Percentiles rank a stretch among this genome's conserved stretches.
Conservation (phyloP, 1,140 invertebrate genomes). For the Microplitis mediator region DNA sequence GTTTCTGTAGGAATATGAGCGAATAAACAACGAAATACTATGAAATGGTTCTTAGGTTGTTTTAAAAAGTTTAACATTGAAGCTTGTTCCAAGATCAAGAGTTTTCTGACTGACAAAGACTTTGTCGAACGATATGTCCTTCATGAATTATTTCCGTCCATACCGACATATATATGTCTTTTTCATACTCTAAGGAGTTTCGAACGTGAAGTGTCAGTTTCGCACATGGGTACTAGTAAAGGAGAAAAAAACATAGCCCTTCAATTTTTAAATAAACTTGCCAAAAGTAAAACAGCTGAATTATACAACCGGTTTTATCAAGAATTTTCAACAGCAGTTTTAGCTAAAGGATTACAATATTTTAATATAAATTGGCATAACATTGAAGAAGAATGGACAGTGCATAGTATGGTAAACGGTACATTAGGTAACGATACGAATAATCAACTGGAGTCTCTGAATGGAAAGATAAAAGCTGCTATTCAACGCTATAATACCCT, state of each 20-base stretch:
- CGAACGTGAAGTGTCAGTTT: slow-evolving; percentile 10
- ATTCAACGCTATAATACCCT: slow-evolving; percentile 12
- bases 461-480: slow-evolving; percentile 30
- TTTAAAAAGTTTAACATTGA: background rate
- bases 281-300: slow-evolving; percentile 9
- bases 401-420: slow-evolving; percentile 25
- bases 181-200: slow-evolving; percentile 25
- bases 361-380: slow-evolving; percentile 32
- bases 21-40: slow-evolving; percentile 4
- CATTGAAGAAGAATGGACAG: slow-evolving; percentile 27
- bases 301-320: slow-evolving; percentile 21
- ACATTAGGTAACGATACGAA: slow-evolving; percentile 28
- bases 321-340: slow-evolving; percentile 16
- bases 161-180: slow-evolving; percentile 21
- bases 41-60: slow-evolving; percentile 15
- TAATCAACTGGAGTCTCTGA: slow-evolving; percentile 29
- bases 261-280: slow-evolving; percentile 17
- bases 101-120: slow-evolving; percentile 23
- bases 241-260: slow-evolving; percentile 5
- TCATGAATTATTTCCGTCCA: slow-evolving; percentile 10
- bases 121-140: slow-evolving; percentile 11
- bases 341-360: slow-evolving; percentile 14
- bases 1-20: slow-evolving; percentile 13
- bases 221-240: slow-evolving; percentile 16
- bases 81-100: background rate